Evolutionary conservation across 2,888 invertebrate species (phyloP).

Genomic region (Orchestes rusci): DNA sequence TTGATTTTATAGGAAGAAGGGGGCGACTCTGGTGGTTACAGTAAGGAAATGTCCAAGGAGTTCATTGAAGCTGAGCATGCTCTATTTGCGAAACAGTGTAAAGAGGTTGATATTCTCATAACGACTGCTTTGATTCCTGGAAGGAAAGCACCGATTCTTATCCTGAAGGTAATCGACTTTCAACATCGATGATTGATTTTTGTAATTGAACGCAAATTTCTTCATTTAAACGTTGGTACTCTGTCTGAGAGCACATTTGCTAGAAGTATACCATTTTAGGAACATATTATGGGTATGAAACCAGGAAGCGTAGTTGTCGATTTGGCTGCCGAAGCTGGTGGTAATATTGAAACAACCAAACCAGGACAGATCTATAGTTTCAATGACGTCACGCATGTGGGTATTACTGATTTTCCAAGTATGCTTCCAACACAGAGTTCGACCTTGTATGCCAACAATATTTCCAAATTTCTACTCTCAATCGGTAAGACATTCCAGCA

Average conservation of each 20-base stretch:
- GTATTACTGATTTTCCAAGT: slow-evolving; percentile 77
- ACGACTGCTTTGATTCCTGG: slow-evolving; percentile 88
- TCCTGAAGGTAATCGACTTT: slow-evolving; percentile 71
- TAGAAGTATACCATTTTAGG: slow-evolving; percentile 44
- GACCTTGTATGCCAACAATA: slow-evolving; percentile 84
- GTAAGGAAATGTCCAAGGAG: slow-evolving; percentile 80
- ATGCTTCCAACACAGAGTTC: slow-evolving; percentile 81
- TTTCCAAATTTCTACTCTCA: slow-evolving; percentile 77
- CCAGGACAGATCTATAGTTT: slow-evolving; percentile 68
- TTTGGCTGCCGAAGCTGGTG: slow-evolving; percentile 82
- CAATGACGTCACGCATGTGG: slow-evolving; percentile 78
- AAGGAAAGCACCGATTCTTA: slow-evolving; percentile 71
- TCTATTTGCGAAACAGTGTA: slow-evolving; percentile 77
- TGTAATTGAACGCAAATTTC: too few relatives aligned
- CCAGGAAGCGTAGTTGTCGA: slow-evolving; percentile 87
- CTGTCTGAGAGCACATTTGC: too few relatives aligned
- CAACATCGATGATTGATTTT: too few relatives aligned
- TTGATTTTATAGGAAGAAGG: slow-evolving; percentile 60
- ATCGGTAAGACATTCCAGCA: slow-evolving; percentile 51
- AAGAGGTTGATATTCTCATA: slow-evolving; percentile 79
- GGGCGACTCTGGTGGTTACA: slow-evolving; percentile 67
- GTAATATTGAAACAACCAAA: slow-evolving; percentile 74
- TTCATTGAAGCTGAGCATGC: slow-evolving; percentile 82
- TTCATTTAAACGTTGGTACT: too few relatives aligned
- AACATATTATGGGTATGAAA: slow-evolving; percentile 72